Conservation (phyloP, 2,113 vertebrate species). For the Phylloscopus trochiloides region DNA sequence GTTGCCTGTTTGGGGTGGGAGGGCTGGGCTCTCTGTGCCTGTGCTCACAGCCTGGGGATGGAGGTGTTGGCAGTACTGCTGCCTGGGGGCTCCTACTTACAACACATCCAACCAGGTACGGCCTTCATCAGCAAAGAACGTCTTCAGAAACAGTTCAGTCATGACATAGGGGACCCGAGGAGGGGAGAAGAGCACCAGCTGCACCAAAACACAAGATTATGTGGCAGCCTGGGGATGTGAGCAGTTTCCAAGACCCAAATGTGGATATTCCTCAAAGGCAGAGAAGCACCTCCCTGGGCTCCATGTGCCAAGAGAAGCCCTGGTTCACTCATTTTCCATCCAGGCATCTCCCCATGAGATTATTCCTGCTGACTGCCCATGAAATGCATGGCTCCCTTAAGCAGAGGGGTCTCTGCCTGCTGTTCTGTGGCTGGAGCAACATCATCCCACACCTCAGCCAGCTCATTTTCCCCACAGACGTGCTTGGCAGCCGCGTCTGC, state of each 20-base stretch:
- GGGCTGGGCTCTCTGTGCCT: neutral
- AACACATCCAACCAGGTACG: neutral
- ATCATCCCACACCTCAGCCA: neutral
- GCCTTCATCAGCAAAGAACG: constrained; percentile 76
- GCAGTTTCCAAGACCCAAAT: neutral
- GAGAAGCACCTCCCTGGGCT: neutral
- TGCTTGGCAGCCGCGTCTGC: neutral
- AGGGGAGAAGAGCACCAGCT: constrained; percentile 85
- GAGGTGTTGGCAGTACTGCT: neutral
- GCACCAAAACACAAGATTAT: neutral
- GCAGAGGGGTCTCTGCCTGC: neutral
- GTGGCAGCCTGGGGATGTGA: neutral
- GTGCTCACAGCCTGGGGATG: accelerated
- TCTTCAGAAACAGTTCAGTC: constrained; percentile 57
- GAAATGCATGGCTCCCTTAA: accelerated
- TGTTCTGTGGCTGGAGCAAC: neutral
- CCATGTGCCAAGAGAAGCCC: neutral
- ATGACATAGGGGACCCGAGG: constrained; percentile 43
- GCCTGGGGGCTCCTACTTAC: constrained; percentile 15
- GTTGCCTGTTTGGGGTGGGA: neutral
- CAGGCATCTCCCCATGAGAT: neutral
- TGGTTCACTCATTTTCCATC: neutral
- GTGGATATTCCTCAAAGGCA: neutral
- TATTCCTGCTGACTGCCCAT: neutral
- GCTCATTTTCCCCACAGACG: neutral